Conservation (phyloP, 92 coral and sea anemone genomes). For the Parazoanthus atlanticus region DNA sequence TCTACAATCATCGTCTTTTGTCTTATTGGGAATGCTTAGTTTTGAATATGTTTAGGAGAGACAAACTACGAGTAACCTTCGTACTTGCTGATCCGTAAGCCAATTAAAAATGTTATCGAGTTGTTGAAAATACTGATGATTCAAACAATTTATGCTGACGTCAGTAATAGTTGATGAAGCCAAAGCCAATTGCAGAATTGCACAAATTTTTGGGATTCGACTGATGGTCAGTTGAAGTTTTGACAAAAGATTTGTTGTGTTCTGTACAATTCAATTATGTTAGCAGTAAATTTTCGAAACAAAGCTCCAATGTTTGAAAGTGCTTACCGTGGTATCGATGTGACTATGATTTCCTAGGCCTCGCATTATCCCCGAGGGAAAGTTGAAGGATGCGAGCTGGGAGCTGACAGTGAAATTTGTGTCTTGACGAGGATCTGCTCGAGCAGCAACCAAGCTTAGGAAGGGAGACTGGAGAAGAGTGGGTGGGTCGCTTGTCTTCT, state of each 20-base stretch:
- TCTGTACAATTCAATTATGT: background rate
- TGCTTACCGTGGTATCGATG: constrained; percentile 30
- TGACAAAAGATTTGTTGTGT: background rate
- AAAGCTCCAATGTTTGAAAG: background rate
- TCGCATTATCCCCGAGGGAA: constrained; percentile 13
- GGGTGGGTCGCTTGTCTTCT: constrained; percentile 7
- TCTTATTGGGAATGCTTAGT: too few species aligned
- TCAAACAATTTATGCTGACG: too few species aligned
- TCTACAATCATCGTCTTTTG: too few species aligned
- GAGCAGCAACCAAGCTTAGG: constrained; percentile 4
- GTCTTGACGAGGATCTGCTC: background rate
- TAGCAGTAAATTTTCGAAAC: background rate
- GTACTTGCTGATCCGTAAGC: too few species aligned
- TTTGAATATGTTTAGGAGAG: too few species aligned
- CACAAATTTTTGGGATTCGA: too few species aligned
- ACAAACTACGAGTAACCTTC: too few species aligned
- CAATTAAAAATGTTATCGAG: too few species aligned
- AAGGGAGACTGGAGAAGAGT: constrained; percentile 2
- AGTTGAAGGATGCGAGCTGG: background rate
- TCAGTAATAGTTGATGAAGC: too few species aligned
- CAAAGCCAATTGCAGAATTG: too few species aligned
- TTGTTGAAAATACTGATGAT: too few species aligned
- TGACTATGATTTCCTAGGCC: constrained; percentile 17
- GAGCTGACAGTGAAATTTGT: constrained; percentile 15
- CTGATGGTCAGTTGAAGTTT: too few species aligned